Base-by-base conservation (phyloP, 2,113 vertebrate species). In the Entelurus aequoreus region DNA sequence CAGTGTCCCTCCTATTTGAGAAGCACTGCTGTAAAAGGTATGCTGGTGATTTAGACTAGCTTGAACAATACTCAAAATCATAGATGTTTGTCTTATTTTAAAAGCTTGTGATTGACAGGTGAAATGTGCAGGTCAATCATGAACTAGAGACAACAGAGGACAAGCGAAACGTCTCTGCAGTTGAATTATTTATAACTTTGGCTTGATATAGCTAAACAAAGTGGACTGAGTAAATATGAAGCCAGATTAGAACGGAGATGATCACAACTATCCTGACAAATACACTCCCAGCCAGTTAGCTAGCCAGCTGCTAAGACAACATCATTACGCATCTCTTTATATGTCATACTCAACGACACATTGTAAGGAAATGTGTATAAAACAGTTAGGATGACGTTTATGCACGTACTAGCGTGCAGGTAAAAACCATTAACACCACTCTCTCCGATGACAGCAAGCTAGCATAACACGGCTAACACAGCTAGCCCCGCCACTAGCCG, bases 171-270 rank as follows among this genome's bases (percentile, higher is more conserved):
- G 44, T 63, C 62, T 66, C 62, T 38, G 19, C 57, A 11, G 15
- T 13, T 85, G 5, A 75, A 88, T 85, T 72, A 84, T 86, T 84
- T n/a, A 86, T 81, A 15, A 58, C 48, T 35, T 14, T 8, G 35
- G 21, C 21, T 7, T 40, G 6, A 36, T 8, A 5, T 12, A 48
- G 1, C 5, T 13, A 2, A 65, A 48, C 2, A 3, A 42, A 48
- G 35, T 6, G 28, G 5, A 12, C 28, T 4, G 14, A 11, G 1
- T 47, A 46, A 53, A 54, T 5, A 36, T 46, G 21, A 48, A 15
- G 5, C 38, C 40, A 36, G 16, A 8, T 48, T 4, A 8, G 1
- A 5, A 13, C 1, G 21, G 15, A 46, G 37, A 48, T 48, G 15
- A 48, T 13, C 5, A 48, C 13, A 42, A 46, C 10, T 46, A 12